Evolutionary conservation across 2,888 invertebrate genomes (phyloP).

Genomic region (Lycocerus yunnanus): DNA sequence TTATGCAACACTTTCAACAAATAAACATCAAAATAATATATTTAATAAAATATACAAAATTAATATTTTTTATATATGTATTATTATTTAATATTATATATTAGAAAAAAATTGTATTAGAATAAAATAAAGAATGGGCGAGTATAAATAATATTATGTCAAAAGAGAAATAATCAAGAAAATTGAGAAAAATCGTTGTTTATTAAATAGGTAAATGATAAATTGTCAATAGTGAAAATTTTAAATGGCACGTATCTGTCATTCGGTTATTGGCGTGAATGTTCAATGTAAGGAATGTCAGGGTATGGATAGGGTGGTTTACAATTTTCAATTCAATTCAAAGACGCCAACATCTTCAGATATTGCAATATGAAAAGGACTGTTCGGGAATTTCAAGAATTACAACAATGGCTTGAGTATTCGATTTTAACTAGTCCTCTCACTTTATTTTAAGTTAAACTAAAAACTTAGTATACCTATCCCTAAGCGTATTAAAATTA

Average conservation of each 20-base stretch:
- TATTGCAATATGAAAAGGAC: slow-evolving; percentile 54
- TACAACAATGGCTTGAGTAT: slow-evolving; percentile 43
- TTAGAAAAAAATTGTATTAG: no score
- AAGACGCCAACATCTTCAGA: slow-evolving; percentile 52
- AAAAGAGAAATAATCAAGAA: neutral
- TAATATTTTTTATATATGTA: no score
- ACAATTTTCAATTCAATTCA: slow-evolving; percentile 55
- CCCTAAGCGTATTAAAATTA: neutral
- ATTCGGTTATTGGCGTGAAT: slow-evolving; percentile 50
- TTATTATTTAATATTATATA: no score
- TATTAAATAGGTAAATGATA: slow-evolving; percentile 8
- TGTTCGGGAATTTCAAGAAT: slow-evolving; percentile 47
- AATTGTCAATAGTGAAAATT: slow-evolving; percentile 22
- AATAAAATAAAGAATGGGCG: neutral
- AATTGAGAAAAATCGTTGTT: neutral
- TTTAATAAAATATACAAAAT: no score
- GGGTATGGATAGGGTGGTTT: slow-evolving; percentile 51
- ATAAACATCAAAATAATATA: no score
- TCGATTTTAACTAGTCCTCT: slow-evolving; percentile 22
- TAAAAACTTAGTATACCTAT: neutral
- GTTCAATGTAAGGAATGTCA: slow-evolving; percentile 52
- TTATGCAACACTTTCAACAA: no score
- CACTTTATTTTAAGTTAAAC: slow-evolving; percentile 9
- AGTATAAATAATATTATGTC: no score
- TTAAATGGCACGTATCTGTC: slow-evolving; percentile 32